Evolutionary conservation across 2,888 invertebrate genomes (phyloP), one percentile per base, ranked within the genome.

Genomic region (Drosophila emarginata): DNA sequence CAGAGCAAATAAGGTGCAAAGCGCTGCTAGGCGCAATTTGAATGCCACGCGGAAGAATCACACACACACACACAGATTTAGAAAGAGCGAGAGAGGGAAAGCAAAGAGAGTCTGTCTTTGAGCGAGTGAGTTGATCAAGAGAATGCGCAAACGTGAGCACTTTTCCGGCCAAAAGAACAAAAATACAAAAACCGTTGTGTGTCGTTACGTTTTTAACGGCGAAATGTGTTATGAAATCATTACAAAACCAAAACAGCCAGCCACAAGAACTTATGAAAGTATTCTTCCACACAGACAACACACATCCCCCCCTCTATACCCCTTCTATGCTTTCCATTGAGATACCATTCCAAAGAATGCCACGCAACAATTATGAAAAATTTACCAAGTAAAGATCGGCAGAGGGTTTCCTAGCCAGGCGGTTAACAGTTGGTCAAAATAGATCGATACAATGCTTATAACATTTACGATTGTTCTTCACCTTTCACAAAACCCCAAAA

Each of bases 161-260:
- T 7, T 37, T 21, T 56, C 21, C 51, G 39, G 53, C 12, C 60
- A 51, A 60, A 45, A 64, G 40, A 21, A 54, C 57, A 57, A 37
- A 57, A 14, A 61, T 50, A 58, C 58, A 61, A 61, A 59, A 23
- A 59, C 61, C 45, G 45, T 45, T 45, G 45, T 45, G 45, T 45
- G 51, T 60, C 66, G 77, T 83, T 80, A 74, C 76, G 76, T 69
- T 83, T 70, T 45, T 45, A 45, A 76, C 71, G 82, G 76, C 80
- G 59, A 71, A 69, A 79, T 82, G 83, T 88, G 83, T 88, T 88
- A 88, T 89, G 88, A 88, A 88, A 88, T 85, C 80, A 74, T 88
- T 88, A 88, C 87, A 89, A 88, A 89, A 88, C 89, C 76, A 81
- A 64, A 66, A 71, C 9, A 9, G 21, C 54, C 50, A 26, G 6